A percentile compares a stretch with the other conserved stretches of the same genome.
Evolutionary conservation across 2,888 invertebrate genomes (phyloP).

Genomic region (Leucoma salicis): DNA sequence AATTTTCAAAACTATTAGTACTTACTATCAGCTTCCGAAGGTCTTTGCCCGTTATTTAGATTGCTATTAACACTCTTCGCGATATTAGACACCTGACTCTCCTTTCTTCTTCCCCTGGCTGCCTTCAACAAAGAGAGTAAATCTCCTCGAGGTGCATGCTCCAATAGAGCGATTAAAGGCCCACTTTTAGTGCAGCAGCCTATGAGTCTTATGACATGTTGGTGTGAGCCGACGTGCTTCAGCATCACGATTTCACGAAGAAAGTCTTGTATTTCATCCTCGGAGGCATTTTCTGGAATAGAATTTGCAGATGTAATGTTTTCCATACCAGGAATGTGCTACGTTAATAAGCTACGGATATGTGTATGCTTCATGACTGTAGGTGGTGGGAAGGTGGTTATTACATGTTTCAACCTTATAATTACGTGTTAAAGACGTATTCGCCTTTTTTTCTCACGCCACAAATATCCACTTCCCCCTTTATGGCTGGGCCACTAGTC

Average conservation of each 20-base stretch:
- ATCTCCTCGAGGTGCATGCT: slow-evolving; percentile 90
- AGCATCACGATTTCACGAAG: slow-evolving; percentile 89
- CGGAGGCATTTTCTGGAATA: slow-evolving; percentile 76
- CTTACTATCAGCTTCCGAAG: slow-evolving; percentile 84
- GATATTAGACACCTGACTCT: slow-evolving; percentile 60
- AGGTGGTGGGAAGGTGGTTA: too few relatives aligned
- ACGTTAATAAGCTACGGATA: too few relatives aligned
- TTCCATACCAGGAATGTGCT: too few relatives aligned
- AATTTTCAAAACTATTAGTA: too few relatives aligned
- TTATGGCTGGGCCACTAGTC: too few relatives aligned
- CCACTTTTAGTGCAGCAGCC: slow-evolving; percentile 87
- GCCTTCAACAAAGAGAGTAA: slow-evolving; percentile 84
- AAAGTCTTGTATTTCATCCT: slow-evolving; percentile 86
- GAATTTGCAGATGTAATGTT: too few relatives aligned
- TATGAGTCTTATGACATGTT: slow-evolving; percentile 87
- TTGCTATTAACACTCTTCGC: slow-evolving; percentile 64
- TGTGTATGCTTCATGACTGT: too few relatives aligned
- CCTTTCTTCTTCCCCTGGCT: slow-evolving; percentile 62
- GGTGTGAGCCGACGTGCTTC: slow-evolving; percentile 89
- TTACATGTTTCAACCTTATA: too few relatives aligned
- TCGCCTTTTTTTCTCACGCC: too few relatives aligned
- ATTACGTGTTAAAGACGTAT: too few relatives aligned
- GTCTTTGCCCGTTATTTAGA: slow-evolving; percentile 43
- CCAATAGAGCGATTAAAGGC: slow-evolving; percentile 89
- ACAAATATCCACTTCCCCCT: too few relatives aligned